Evolutionary conservation across 2,797 vertebrate genomes (phyloP).

Genomic region (Gymnocypris eckloni): DNA sequence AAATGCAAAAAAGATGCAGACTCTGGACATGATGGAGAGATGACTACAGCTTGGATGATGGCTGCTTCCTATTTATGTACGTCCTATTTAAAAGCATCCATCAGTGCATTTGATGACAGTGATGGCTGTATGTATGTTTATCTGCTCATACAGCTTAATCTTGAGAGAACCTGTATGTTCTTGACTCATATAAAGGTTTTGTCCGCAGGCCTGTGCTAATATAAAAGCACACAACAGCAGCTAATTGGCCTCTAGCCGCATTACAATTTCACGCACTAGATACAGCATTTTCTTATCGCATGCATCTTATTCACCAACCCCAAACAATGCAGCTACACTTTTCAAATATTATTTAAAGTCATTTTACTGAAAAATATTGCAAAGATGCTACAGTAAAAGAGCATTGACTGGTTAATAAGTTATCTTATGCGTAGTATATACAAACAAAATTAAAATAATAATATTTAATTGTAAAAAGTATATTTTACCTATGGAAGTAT

Average conservation of each 20-base stretch:
- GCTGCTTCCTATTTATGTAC: constrained; percentile 56
- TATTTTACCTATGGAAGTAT: not conserved
- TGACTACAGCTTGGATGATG: constrained; percentile 14
- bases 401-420: not conserved
- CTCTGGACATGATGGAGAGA: constrained; percentile 24
- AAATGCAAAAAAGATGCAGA: constrained; percentile 34
- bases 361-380: not conserved
- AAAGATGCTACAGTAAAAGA: not conserved
- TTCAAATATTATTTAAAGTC: not conserved
- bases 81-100: constrained; percentile 78
- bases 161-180: constrained; percentile 69
- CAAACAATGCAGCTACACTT: not conserved
- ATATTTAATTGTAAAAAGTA: not conserved
- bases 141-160: constrained; percentile 71
- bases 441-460: not conserved
- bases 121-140: constrained; percentile 73
- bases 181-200: constrained; percentile 69
- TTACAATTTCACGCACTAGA: constrained; percentile 72
- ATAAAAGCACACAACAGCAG: constrained; percentile 57
- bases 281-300: constrained; percentile 55
- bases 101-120: constrained; percentile 68
- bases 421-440: not conserved
- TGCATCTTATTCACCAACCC: constrained; percentile 5
- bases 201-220: constrained; percentile 66
- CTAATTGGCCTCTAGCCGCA: constrained; percentile 67